Evolutionary conservation across 2,888 invertebrate genomes (phyloP), one percentile per base, ranked within the genome.

Genomic region (Caenorhabditis sinica): DNA sequence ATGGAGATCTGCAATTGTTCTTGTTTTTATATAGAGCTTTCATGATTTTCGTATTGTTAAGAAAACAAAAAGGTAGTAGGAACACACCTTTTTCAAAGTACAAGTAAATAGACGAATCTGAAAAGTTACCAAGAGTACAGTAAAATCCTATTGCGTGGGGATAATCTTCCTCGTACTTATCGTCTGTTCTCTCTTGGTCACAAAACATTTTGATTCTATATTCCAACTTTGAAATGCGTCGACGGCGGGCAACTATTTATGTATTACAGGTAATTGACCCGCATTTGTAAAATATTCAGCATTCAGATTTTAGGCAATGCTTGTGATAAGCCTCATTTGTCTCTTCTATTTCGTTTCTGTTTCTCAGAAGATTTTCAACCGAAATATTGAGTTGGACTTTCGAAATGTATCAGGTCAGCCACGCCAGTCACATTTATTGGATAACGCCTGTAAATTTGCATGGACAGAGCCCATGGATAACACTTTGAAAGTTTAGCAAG

Each of bases 391-490:
- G 17, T 30, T n/a, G 20, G 45, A 40, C 2, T 17, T 43, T 43
- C 69, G 28, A 25, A 71, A 77, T 45, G 40, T 15, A 9, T 76
- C 66, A 1, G 2, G 8, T 40, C 23, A 3, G 2, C 33, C 51
- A 20, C 71, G 80, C 1, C 84, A 86, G 25, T 11, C 85, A 0
- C 87, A 87, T 65, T 66, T 87, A 15, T 66, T 86, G 33, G 87
- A 87, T 28, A 87, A 87, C 43, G n/a, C 20, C 4, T 87, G 87
- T 45, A 83, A 40, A 68, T 82, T 85, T 25, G 74, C 65, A 11
- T 82, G 80, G 79, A 81, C 82, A 1, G 85, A 85, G 60, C 75
- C 82, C 9, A 51, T 81, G 25, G 87, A 87, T 56, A 72, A 83
- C 0, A 83, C 58, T 13, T 30, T 87, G 25, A 66, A 85, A 53